Evolutionary conservation across 1,140 invertebrate species (phyloP), one percentile per base, ranked within the genome.

Genomic region (Bombus sibiricus): DNA sequence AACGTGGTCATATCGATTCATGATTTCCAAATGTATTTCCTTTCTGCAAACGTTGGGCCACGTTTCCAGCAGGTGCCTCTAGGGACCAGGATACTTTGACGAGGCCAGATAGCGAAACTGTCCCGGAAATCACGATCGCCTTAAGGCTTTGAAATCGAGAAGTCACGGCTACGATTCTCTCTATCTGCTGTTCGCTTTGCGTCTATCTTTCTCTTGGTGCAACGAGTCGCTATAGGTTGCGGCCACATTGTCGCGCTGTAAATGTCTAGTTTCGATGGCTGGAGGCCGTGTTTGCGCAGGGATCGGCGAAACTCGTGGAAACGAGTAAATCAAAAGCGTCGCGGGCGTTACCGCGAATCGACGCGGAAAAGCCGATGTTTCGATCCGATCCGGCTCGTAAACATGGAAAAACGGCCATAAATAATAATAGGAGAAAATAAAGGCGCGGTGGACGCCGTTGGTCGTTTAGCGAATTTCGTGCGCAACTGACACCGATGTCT

Each of bases 61-160:
- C 64, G 28, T 37, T n/a, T 81, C 25, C 39, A 59, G 73, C 41
- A 34, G 68, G 39, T 57, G 71, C 47, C 62, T 39, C 62, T 32
- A 39, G 59, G 53, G 47, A 71, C 68, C 32, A 47, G 57, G 25
- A 89, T 81, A 78, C 82, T 86, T 83, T 68, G 76, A 82, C 77
- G 43, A 39, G 66, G 47, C 43, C 4, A 41, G 13, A 39, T 8
- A 18, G 62, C 32, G 53, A 79, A 72, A 76, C 83, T 66, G 84
- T 81, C 28, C 64, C 69, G 66, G 74, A 53, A 69, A 88, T 88
- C 79, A 71, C 62, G 78, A 88, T 88, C 83, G 78, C 78, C 83
- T 88, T 86, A 41, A 86, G 74, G 78, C 74, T 89, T 75, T 78
- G 69, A 89, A 86, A 89, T 89, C 74, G 83, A 86, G 88, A 81